Conservation (phyloP, 2,797 vertebrate genomes). For the Rhabdophis nuchalis region DNA sequence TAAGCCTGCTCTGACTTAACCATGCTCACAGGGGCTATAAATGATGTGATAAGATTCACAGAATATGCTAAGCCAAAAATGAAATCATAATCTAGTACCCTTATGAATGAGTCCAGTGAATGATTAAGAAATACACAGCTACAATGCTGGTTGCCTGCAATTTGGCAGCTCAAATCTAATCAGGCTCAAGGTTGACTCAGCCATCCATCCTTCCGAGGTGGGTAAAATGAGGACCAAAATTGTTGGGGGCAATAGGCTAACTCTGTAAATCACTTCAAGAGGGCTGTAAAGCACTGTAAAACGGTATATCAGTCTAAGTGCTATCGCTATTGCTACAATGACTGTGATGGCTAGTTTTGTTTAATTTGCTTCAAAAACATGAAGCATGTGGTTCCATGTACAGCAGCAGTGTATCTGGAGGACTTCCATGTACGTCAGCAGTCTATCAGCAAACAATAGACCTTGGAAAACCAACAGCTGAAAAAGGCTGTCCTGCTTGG, state of each 20-base stretch:
- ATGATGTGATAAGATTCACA: background rate
- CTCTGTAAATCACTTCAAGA: too few species aligned
- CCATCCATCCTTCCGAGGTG: too few species aligned
- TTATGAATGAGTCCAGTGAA: background rate
- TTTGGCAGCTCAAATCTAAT: too few species aligned
- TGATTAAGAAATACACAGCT: background rate
- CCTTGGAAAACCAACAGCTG: background rate
- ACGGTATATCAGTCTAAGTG: too few species aligned
- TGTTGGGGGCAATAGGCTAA: too few species aligned
- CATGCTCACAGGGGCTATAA: background rate
- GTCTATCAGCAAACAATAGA: background rate
- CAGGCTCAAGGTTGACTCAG: too few species aligned
- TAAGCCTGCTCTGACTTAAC: background rate
- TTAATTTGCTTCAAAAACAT: background rate
- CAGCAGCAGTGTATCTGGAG: background rate
- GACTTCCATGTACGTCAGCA: background rate
- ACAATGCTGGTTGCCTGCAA: background rate
- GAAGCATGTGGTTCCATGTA: background rate
- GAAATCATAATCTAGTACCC: background rate
- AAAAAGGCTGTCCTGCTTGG: background rate
- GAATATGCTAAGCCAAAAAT: background rate
- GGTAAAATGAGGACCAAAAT: too few species aligned
- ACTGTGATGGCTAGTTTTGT: background rate
- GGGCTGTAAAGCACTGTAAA: too few species aligned
- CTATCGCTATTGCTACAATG: background rate